These are phyloP conservation scores for Grantiella picta DNA, from an alignment of 2,113 vertebrate genomes.

Conservation along the genomic window DNA sequence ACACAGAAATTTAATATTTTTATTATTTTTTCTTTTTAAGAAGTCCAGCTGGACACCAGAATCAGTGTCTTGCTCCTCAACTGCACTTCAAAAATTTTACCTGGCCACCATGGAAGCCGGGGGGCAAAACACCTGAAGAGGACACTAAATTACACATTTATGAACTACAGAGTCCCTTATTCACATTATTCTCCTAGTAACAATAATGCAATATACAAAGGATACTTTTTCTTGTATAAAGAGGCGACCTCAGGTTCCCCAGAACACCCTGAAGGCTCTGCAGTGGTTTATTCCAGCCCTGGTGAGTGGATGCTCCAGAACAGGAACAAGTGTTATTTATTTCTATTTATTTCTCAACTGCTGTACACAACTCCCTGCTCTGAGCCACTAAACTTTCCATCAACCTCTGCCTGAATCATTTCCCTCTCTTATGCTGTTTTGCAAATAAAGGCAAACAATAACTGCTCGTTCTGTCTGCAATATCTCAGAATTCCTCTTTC, in stretches of 20 bases:
- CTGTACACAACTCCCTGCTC: not conserved
- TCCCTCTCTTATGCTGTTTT: not conserved
- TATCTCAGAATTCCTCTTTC: not conserved
- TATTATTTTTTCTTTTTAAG: not conserved
- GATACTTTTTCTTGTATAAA: rapidly evolving
- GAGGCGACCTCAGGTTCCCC: not conserved
- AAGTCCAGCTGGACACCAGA: not conserved
- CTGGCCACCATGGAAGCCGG: not conserved
- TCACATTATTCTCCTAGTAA: not conserved
- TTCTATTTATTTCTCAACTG: not conserved
- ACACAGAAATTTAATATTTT: not conserved
- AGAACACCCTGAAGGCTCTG: not conserved
- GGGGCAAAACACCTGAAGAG: not conserved
- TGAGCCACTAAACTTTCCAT: not conserved
- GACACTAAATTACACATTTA: not conserved
- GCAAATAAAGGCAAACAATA: not conserved
- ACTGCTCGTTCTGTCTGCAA: not conserved
- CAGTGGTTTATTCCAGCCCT: not conserved
- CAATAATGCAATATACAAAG: not conserved
- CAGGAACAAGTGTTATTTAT: not conserved
- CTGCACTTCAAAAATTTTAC: not conserved
- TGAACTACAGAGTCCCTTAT: not conserved
- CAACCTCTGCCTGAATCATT: not conserved
- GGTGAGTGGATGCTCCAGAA: not conserved
- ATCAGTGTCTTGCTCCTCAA: not conserved